phyloP scores from a whole-genome alignment of 2,888 invertebrate species.

The Nebria brevicollis region DNA sequence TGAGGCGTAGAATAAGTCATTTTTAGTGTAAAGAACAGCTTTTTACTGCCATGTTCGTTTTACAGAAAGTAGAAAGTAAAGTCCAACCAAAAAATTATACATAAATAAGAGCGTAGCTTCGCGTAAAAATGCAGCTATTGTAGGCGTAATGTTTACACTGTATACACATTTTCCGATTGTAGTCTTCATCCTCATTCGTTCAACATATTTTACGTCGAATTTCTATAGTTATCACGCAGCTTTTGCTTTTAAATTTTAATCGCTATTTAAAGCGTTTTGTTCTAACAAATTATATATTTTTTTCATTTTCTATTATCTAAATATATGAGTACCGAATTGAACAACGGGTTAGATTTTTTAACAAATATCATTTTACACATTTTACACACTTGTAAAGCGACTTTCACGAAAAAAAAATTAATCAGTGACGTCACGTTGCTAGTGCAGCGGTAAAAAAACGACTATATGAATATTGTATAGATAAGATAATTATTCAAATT shows the following conservation, averaged over 20 bases:
- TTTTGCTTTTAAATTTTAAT: constrained; percentile 4
- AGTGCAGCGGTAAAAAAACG: no score
- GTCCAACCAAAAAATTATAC: neutral
- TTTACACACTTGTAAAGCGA: no score
- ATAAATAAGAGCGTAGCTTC: neutral
- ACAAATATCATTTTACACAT: no score
- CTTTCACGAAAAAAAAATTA: no score
- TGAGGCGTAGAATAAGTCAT: neutral
- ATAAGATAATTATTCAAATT: no score
- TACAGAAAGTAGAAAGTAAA: neutral
- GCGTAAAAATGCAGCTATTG: neutral
- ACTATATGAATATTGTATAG: constrained; percentile 2
- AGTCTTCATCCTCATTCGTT: neutral
- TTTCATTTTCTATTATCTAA: constrained; percentile 12
- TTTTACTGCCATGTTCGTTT: neutral
- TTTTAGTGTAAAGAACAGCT: constrained; percentile 12
- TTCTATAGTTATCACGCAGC: constrained; percentile 14
- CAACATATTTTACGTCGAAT: neutral
- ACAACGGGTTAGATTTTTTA: neutral
- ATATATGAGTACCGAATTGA: neutral
- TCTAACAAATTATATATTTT: neutral
- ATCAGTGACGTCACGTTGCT: no score
- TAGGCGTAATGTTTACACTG: no score
- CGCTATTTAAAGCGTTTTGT: constrained; percentile 6
- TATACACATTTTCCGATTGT: neutral